Conservation (phyloP, 2,888 invertebrate genomes). For the Cheilosia grossa region DNA sequence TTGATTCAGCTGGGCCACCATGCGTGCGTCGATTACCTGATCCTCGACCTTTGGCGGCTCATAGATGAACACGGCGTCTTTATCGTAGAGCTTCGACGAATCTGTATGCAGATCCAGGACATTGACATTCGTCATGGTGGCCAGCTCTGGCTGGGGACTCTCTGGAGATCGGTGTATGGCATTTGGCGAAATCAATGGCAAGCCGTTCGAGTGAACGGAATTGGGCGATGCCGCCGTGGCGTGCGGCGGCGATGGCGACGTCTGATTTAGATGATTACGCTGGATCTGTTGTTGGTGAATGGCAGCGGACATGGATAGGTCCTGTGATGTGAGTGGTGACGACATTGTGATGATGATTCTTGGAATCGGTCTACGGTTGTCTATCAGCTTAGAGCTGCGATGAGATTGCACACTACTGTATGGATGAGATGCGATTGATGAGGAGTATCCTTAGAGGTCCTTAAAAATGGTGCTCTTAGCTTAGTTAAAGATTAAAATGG, state of each 20-base stretch:
- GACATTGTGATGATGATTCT: constrained; percentile 72
- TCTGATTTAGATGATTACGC: constrained; percentile 74
- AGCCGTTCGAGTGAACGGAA: constrained; percentile 79
- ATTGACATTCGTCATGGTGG: constrained; percentile 94
- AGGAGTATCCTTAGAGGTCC: constrained; percentile 45
- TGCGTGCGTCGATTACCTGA: constrained; percentile 82
- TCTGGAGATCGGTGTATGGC: constrained; percentile 84
- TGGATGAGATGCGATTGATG: constrained; percentile 8
- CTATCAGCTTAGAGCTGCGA: constrained; percentile 47
- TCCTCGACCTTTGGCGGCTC: constrained; percentile 82
- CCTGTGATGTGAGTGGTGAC: constrained; percentile 77
- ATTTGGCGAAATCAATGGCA: constrained; percentile 80
- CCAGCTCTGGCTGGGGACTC: constrained; percentile 89
- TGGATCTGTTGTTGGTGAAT: constrained; percentile 76
- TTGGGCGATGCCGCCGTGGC: constrained; percentile 76
- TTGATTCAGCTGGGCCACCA: constrained; percentile 81
- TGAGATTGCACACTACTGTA: constrained; percentile 40
- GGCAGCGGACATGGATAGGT: constrained; percentile 76
- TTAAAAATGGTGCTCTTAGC: constrained; percentile 66
- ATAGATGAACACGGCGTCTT: constrained; percentile 82
- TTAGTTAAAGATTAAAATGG: constrained; percentile 57
- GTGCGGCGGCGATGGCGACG: constrained; percentile 78
- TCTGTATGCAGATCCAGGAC: constrained; percentile 87
- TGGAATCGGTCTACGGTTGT: constrained; percentile 33
- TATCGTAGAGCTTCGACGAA: constrained; percentile 82